These are phyloP conservation scores for Chroicocephalus ridibundus DNA, from an alignment of 2,113 vertebrate species.

Conservation along the genomic window DNA sequence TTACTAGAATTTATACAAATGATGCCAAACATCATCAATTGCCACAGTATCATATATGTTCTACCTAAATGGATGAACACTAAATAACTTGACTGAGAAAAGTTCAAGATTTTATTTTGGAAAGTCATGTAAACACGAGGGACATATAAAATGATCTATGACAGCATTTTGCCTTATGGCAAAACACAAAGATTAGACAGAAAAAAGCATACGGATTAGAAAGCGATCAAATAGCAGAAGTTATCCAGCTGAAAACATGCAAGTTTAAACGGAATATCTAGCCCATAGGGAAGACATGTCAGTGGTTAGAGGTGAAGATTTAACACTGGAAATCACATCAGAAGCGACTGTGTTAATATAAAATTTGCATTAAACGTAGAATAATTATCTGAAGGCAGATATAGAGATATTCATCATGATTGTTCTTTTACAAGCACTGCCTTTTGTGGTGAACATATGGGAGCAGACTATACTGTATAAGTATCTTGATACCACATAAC, in stretches of 20 bases:
- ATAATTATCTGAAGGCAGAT: neutral
- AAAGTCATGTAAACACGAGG: neutral
- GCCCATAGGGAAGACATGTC: neutral
- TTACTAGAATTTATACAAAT: neutral
- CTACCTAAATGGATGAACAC: neutral
- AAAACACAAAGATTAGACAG: neutral
- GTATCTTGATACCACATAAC: neutral
- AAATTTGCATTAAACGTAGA: neutral
- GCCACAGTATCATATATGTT: neutral
- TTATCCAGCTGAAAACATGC: neutral
- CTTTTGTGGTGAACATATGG: neutral
- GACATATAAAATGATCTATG: neutral
- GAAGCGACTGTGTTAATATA: neutral
- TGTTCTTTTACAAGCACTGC: neutral
- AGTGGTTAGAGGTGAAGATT: neutral
- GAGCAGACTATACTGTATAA: neutral
- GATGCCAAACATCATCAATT: neutral
- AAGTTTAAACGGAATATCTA: neutral
- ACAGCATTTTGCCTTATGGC: neutral
- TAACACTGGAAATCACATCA: neutral
- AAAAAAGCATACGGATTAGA: neutral
- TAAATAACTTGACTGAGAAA: neutral
- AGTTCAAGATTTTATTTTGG: neutral
- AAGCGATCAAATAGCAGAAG: neutral
- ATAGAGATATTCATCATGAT: neutral